These are phyloP conservation scores for Pedionomus torquatus DNA, from an alignment of 2,113 vertebrate genomes.

Conservation along the genomic window DNA sequence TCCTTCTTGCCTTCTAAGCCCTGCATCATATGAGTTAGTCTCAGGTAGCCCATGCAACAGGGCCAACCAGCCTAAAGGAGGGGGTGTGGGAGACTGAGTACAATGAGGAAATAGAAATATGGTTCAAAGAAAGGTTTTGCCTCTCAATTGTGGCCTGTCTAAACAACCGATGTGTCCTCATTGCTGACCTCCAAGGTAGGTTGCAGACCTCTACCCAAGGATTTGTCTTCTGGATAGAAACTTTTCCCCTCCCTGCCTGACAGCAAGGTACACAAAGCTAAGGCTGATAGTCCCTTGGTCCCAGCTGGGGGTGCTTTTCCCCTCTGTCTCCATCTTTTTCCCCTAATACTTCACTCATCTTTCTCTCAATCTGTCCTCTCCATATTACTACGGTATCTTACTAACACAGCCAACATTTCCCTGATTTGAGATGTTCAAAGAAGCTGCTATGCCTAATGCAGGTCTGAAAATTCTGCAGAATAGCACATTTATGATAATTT, in stretches of 20 bases:
- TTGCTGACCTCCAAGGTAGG: not conserved
- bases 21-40: not conserved
- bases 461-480: not conserved
- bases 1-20: not conserved
- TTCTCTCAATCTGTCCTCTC: not conserved
- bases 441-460: not conserved
- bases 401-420: not conserved
- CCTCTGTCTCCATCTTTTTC: not conserved
- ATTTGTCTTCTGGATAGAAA: not conserved
- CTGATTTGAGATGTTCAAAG: not conserved
- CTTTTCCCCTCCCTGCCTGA: not conserved
- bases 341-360: not conserved
- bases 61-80: not conserved
- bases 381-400: not conserved
- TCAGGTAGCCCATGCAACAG: not conserved
- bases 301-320: not conserved
- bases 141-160: not conserved
- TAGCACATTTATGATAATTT: not conserved
- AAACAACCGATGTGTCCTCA: not conserved
- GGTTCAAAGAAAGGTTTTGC: not conserved
- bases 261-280: not conserved
- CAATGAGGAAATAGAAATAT: not conserved
- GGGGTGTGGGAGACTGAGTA: not conserved
- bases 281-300: not conserved
- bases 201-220: not conserved